Evolutionary conservation across 2,113 vertebrate genomes (phyloP).

Genomic region (Patagioenas fasciata): DNA sequence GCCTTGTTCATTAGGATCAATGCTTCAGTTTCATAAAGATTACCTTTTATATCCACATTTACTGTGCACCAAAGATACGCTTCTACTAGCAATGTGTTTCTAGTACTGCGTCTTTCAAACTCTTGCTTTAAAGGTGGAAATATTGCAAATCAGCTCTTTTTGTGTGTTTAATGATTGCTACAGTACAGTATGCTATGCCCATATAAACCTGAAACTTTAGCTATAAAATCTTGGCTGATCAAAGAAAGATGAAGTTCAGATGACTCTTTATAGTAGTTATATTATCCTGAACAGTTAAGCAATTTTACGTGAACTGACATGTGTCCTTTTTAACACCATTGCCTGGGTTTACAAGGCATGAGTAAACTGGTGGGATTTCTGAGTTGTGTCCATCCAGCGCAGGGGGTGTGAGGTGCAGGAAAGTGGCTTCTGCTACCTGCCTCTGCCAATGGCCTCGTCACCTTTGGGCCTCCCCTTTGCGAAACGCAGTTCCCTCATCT

Average conservation of each 20-base stretch:
- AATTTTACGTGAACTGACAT: fast-evolving
- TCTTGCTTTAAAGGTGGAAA: neutral
- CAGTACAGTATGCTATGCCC: neutral
- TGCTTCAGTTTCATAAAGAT: neutral
- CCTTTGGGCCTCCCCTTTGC: neutral
- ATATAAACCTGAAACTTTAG: neutral
- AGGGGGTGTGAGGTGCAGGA: neutral
- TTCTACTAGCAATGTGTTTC: neutral
- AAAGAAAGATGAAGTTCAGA: neutral
- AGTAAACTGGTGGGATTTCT: neutral
- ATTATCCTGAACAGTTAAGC: neutral
- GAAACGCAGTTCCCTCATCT: neutral
- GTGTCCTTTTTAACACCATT: neutral
- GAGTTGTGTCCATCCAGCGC: neutral
- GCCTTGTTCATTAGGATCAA: neutral
- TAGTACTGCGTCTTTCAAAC: neutral
- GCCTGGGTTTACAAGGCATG: neutral
- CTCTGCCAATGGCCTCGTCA: neutral
- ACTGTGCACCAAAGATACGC: neutral
- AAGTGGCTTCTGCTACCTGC: neutral
- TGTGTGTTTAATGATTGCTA: neutral
- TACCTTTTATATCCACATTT: neutral
- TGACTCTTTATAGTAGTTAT: neutral
- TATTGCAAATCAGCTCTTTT: neutral
- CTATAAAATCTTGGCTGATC: neutral